Base-by-base conservation (phyloP, 2,797 vertebrate species). In the Gymnopithys bicolor region DNA sequence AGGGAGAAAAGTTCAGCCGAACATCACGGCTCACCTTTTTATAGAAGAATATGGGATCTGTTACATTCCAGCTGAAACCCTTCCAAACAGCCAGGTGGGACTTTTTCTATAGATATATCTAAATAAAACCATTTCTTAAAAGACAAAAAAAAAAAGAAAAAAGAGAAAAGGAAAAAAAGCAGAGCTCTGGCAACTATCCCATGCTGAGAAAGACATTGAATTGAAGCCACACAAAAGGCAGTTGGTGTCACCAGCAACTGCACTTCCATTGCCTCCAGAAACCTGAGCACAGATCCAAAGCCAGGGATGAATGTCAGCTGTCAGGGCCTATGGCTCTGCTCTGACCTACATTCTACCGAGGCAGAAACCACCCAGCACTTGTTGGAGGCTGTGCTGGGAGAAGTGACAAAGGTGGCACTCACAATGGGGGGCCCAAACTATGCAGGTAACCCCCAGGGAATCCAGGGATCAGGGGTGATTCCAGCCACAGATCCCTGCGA, bases 21-120 rank as follows among this genome's bases (percentile, higher is more conserved):
- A 88, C 93, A 91, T 53, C 5, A 67, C 22, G 0, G 52, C 71
- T 95, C 52, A 90, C 73, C 70, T 88, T 94, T 94, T 74, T 75
- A 74, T 63, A 69, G 73, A 73, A 82, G 48, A 76, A 52, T 10
- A 83, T 9, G 18, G 46, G 45, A 53, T 83, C 68, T 66, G 46
- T 58, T 68, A 80, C 19, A 48, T 53, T 52, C 77, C 62, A 52
- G 66, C 52, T 93, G 94, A 95, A 96, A 88, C 63, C 41, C 22
- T 89, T 95, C 91, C 92, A 94, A 76, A 96, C 84, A 67, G 19
- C 83, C 87, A 93, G 87, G 94, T 93, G 90, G 83, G 80, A 46
- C 43, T 70, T 93, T 46, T 56, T 75, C 14, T 62, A 53, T 59
- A 12, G 53, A 51, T 41, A 48, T 70, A 30, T 51, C 27, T 83